Evolutionary conservation across 1,140 invertebrate species (phyloP), one percentile per base, ranked within the genome.

Genomic region (Leptinotarsa lineolata): DNA sequence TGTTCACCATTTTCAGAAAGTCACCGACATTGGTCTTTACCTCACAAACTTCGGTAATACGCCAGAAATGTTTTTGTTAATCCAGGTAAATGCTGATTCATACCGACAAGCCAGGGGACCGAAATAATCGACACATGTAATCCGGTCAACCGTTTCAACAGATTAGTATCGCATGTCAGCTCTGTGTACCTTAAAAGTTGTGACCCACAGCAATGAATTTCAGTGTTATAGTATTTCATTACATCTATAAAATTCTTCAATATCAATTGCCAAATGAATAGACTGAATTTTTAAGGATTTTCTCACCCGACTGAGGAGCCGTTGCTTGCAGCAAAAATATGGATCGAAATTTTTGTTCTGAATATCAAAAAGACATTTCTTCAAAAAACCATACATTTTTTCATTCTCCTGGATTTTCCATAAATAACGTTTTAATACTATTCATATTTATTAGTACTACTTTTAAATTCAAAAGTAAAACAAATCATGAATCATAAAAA

Each of bases 91-190:
- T 66, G 39, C 58, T 78, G 76, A 80, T 75, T 21, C 46, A 73
- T 79, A 76, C 24, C 72, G 79, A 80, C 76, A 78, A 74, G 61
- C 70, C 69, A 71, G 45, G 64, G 78, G 70, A 78, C 77, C 77
- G 78, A 72, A 75, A 80, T 80, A 80, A 80, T 80, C 76, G 79
- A 80, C 79, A 80, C 75, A 79, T 80, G 79, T 80, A 80, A 80
- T 77, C 75, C 76, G 73, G 78, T 80, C 79, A 77, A 68, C 68
- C 76, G 75, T 79, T 64, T 48, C 46, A 30, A 70, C 18, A 70
- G 69, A 65, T 65, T 65, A 65, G 63, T 65, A 65, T 65, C 63
- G 63, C 63, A 16, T 65, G 63, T 65, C 63, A 65, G 15, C 20
- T 39, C 16, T 39, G 63, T 39, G 48, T 24, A 21, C 22, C 63